Percentiles rank a stretch among this genome's conserved stretches.
Evolutionary conservation across 2,113 vertebrate species (phyloP).

Genomic region (Hystrix cristata): DNA sequence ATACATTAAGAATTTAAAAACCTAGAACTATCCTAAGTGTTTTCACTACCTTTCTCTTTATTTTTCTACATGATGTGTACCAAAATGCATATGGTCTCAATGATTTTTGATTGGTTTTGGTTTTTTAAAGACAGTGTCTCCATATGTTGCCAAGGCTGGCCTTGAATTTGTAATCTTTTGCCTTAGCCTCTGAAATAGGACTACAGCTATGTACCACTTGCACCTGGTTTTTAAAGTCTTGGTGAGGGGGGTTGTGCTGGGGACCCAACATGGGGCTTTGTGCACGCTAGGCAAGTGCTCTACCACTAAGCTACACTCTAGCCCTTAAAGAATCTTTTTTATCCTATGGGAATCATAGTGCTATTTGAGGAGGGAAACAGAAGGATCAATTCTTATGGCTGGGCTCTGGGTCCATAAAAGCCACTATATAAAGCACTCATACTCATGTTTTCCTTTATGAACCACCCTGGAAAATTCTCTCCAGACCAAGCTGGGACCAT

Average conservation of each 20-base stretch:
- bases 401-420: neutral
- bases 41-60: neutral
- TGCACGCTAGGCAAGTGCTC: neutral
- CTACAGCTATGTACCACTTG: neutral
- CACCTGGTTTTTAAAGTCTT: neutral
- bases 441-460: neutral
- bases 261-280: no score
- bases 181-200: neutral
- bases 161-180: neutral
- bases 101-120: neutral
- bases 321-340: neutral
- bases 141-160: neutral
- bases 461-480: neutral
- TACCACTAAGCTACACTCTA: neutral
- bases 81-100: neutral
- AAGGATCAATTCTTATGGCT: neutral
- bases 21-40: neutral
- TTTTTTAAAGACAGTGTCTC: neutral
- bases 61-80: constrained; percentile 30
- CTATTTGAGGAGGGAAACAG: neutral
- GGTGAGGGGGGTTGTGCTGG: neutral
- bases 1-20: neutral
- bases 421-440: neutral
- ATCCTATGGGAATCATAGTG: neutral
- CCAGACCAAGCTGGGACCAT: neutral